Conservation (phyloP, 1,140 invertebrate genomes). For the Drosophila bifasciata region DNA sequence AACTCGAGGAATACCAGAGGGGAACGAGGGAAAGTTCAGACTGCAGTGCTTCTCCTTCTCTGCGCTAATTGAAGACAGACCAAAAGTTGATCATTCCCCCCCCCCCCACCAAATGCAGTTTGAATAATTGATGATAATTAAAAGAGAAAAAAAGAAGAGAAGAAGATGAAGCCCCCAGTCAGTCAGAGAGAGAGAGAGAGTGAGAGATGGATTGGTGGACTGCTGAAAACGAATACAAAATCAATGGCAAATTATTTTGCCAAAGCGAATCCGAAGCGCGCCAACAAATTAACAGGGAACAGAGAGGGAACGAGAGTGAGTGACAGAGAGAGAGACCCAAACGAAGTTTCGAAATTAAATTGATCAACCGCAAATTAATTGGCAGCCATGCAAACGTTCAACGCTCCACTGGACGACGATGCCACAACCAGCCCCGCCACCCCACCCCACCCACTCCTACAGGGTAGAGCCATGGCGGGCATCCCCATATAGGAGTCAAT, state of each 20-base stretch:
- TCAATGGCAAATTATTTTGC: conserved; percentile 83
- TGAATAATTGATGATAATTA: conserved; percentile 84
- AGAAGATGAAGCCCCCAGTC: too few species aligned
- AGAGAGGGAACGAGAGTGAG: background rate
- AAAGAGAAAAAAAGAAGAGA: conserved; percentile 47
- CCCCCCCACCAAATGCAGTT: conserved; percentile 83
- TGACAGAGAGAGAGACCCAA: conserved; percentile 22
- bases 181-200: background rate
- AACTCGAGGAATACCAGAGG: conserved; percentile 10
- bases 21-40: background rate
- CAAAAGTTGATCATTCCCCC: conserved; percentile 80
- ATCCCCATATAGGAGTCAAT: conserved; percentile 25
- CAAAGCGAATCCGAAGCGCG: conserved; percentile 65
- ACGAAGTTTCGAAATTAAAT: conserved; percentile 81
- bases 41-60: conserved; percentile 21
- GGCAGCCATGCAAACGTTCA: conserved; percentile 73
- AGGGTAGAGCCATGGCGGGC: background rate
- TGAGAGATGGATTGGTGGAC: conserved; percentile 4
- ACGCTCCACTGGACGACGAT: conserved; percentile 44
- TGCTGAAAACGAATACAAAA: conserved; percentile 48
- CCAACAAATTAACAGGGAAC: conserved; percentile 29
- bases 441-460: background rate
- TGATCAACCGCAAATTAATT: conserved; percentile 84
- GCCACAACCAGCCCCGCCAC: conserved; percentile 8
- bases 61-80: conserved; percentile 66